Percentiles rank a stretch among this genome's conserved stretches.
Evolutionary conservation across 1,140 invertebrate genomes (phyloP).

Genomic region (Medauroidea extradentata): DNA sequence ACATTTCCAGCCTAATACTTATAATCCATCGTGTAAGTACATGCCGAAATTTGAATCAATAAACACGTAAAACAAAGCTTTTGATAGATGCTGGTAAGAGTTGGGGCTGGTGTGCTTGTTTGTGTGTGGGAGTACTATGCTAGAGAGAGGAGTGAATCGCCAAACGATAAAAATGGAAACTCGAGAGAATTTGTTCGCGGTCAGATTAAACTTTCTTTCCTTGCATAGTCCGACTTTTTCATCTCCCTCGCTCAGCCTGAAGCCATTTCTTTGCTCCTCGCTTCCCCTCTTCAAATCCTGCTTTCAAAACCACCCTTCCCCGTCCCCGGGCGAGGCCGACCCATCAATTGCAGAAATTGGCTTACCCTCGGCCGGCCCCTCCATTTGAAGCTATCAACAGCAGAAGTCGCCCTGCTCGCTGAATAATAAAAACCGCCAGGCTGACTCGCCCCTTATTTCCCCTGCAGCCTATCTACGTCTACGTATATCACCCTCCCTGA

Average conservation of each 20-base stretch:
- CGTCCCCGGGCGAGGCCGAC: slow-evolving; percentile 17
- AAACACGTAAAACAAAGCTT: too few relatives aligned
- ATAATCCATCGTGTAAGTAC: too few relatives aligned
- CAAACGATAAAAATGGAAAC: slow-evolving; percentile 22
- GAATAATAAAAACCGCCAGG: slow-evolving; percentile 10
- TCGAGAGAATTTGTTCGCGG: slow-evolving; percentile 25
- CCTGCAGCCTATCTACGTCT: neutral
- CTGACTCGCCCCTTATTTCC: neutral
- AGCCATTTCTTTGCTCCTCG: slow-evolving; percentile 27
- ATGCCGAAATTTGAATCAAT: too few relatives aligned
- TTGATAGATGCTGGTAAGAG: too few relatives aligned
- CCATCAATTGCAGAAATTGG: slow-evolving; percentile 17
- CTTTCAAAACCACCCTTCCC: neutral
- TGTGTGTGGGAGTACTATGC: too few relatives aligned
- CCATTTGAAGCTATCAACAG: neutral
- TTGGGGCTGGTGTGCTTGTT: too few relatives aligned
- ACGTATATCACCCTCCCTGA: neutral
- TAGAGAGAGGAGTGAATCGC: too few relatives aligned
- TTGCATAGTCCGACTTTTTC: slow-evolving; percentile 23
- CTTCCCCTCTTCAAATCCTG: slow-evolving; percentile 8
- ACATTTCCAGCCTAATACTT: too few relatives aligned
- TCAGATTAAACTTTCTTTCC: slow-evolving; percentile 35
- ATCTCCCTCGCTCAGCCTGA: slow-evolving; percentile 17
- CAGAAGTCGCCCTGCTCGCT: slow-evolving; percentile 1
- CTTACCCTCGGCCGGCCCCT: slow-evolving; percentile 7